A percentile compares a stretch with the other conserved stretches of the same genome.
These are phyloP conservation scores for Coilia nasus DNA, from an alignment of 2,797 vertebrate species.

Conservation along the genomic window DNA sequence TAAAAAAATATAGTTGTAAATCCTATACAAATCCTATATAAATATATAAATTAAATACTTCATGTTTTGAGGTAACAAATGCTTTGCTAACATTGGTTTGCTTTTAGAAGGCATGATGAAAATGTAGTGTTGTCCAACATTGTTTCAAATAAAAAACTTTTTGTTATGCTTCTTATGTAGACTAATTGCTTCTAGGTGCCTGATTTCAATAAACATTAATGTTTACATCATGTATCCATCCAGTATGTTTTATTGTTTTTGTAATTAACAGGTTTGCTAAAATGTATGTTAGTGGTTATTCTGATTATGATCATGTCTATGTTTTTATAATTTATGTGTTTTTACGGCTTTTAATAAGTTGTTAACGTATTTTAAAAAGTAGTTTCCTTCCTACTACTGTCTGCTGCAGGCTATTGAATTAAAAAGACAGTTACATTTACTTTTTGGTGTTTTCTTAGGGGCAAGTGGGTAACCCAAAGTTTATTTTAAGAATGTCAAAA, in stretches of 20 bases:
- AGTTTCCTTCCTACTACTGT: not conserved
- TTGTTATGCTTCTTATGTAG: not conserved
- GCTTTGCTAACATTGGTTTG: too few species aligned
- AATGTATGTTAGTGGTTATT: not conserved
- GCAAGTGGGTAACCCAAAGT: constrained; percentile 19
- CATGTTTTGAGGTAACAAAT: too few species aligned
- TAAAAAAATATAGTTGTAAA: not conserved
- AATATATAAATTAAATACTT: too few species aligned
- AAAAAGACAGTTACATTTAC: constrained; percentile 32
- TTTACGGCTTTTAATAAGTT: not conserved
- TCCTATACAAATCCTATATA: too few species aligned
- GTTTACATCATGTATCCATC: not conserved
- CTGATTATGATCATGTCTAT: not conserved
- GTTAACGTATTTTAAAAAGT: too few species aligned
- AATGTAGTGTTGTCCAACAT: not conserved
- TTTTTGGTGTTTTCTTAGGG: not conserved
- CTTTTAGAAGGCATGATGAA: not conserved
- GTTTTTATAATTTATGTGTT: not conserved
- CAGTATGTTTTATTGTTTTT: not conserved
- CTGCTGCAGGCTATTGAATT: not conserved
- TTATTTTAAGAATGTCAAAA: constrained; percentile 43
- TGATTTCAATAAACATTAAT: not conserved
- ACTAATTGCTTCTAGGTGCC: not conserved
- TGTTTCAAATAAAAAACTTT: not conserved
- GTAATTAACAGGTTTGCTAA: not conserved